Conservation (phyloP, 2,888 invertebrate species). For the Pollenia amentaria region DNA sequence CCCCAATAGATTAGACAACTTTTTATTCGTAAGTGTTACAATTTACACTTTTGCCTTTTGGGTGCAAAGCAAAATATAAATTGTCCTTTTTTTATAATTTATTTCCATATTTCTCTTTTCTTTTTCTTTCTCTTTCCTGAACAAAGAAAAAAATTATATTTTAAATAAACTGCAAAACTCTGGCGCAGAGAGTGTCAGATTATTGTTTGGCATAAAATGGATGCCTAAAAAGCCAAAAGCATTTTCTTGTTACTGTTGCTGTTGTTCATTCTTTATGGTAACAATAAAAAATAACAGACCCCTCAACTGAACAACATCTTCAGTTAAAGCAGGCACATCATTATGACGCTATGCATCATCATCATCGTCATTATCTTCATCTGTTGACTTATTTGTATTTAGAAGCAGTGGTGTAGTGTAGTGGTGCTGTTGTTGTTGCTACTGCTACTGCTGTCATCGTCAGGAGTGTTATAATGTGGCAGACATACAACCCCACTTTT, state of each 20-base stretch:
- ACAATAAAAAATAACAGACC: conserved; percentile 30
- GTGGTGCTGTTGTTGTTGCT: neutral
- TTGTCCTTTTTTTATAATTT: conserved; percentile 32
- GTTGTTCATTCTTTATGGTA: conserved; percentile 33
- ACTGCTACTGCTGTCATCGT: conserved; percentile 2
- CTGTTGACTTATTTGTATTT: too few relatives aligned
- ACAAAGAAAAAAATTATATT: neutral
- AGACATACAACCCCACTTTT: neutral
- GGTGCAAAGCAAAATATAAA: conserved; percentile 26
- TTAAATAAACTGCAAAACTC: conserved; percentile 14
- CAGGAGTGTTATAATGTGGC: neutral
- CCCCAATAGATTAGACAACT: conserved; percentile 29
- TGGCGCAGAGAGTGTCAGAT: conserved; percentile 1
- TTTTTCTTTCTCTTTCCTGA: neutral
- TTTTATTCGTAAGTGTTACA: conserved; percentile 38
- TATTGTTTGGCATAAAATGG: conserved; percentile 37
- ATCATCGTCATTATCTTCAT: conserved; percentile 9
- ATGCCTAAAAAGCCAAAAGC: conserved; percentile 61
- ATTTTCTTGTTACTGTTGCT: conserved; percentile 52
- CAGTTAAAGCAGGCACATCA: neutral
- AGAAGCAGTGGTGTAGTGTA: neutral
- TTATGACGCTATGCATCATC: neutral
- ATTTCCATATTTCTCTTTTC: conserved; percentile 11
- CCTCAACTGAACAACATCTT: conserved; percentile 62
- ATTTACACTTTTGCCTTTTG: conserved; percentile 62